phyloP scores from a whole-genome alignment of 2,113 vertebrate species.

The Cettia cetti region DNA sequence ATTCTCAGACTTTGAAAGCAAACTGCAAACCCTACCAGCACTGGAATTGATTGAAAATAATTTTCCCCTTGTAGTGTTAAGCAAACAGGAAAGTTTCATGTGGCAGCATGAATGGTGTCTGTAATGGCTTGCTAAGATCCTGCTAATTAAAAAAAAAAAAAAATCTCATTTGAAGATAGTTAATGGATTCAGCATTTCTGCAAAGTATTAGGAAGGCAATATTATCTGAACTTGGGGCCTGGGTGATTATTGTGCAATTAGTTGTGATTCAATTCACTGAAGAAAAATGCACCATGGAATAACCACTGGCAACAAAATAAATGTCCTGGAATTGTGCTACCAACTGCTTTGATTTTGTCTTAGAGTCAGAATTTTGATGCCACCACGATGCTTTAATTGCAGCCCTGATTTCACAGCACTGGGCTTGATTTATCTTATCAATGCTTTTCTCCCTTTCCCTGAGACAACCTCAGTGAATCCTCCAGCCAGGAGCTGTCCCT shows the following conservation, averaged over 20 bases:
- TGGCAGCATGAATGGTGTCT: constrained; percentile 43
- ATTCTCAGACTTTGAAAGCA: neutral
- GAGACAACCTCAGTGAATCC: neutral
- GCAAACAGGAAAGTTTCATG: constrained; percentile 50
- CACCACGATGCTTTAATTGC: neutral
- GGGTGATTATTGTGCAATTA: constrained; percentile 73
- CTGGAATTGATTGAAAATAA: constrained; percentile 50
- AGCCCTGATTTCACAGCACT: neutral
- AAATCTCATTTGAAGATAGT: constrained; percentile 68
- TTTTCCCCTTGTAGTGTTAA: constrained; percentile 45
- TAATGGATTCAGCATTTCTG: constrained; percentile 70
- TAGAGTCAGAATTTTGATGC: constrained; percentile 23
- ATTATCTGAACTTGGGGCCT: constrained; percentile 65
- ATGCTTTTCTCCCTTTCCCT: neutral
- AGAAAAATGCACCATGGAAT: constrained; percentile 69
- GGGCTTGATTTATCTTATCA: neutral
- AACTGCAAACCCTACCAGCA: neutral
- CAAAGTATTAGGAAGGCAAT: constrained; percentile 64
- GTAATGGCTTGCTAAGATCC: constrained; percentile 70
- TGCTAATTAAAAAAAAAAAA: constrained; percentile 70
- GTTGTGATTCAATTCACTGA: constrained; percentile 71
- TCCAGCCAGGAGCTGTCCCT: neutral
- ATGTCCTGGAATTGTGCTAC: constrained; percentile 45
- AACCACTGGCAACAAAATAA: constrained; percentile 58
- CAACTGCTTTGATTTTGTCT: constrained; percentile 40